Base-by-base conservation (phyloP, 2,888 invertebrate genomes). In the Smittia sp. region DNA sequence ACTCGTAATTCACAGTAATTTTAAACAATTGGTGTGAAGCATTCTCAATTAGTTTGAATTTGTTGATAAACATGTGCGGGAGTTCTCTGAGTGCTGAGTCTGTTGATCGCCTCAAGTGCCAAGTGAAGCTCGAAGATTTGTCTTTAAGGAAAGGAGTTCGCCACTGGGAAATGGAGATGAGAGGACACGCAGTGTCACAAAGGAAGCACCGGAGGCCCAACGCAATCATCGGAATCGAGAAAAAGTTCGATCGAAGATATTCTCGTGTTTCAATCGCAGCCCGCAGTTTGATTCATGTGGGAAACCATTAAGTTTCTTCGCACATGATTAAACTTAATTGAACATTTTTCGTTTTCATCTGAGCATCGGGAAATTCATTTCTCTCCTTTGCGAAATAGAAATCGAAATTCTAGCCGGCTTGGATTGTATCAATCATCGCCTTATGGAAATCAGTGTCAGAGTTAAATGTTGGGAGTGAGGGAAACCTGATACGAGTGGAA, bases 401-500 rank as follows among this genome's bases (percentile, higher is more conserved):
- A 63, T 7, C 2, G 11, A 3, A 25, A 24, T 9, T 63, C 13
- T 39, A 13, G 20, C 20, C 54, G n/a, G 25, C 52, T 58, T 72
- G 72, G 72, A 54, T 62, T 24, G 24, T 72, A 62, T 72, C 72
- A 58, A 58, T 72, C 72, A 62, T 62, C 72, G 72, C n/a, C 6
- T 62, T 38, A 72, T 54, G 27, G 22, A 72, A 39, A 72, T 72
- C 72, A 72, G 22, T 72, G 72, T 72, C 72, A 62, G 54, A 20
- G 22, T 46, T 52, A 27, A 70, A 32, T 70, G 20, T 70, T 7
- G 22, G 20, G 58, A 15, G 41, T 27, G 54, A 58, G 39, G 38
- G 22, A 46, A 46, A 39, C 15, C 11, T 39, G 39, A 15, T 67
- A 32, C 39, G 6, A 9, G 18, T 1, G 13, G 27, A 13, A 65